A percentile compares a stretch with the other conserved stretches of the same genome.
Conservation (phyloP, 2,113 vertebrate genomes). For the Aspidoscelis tigris region DNA sequence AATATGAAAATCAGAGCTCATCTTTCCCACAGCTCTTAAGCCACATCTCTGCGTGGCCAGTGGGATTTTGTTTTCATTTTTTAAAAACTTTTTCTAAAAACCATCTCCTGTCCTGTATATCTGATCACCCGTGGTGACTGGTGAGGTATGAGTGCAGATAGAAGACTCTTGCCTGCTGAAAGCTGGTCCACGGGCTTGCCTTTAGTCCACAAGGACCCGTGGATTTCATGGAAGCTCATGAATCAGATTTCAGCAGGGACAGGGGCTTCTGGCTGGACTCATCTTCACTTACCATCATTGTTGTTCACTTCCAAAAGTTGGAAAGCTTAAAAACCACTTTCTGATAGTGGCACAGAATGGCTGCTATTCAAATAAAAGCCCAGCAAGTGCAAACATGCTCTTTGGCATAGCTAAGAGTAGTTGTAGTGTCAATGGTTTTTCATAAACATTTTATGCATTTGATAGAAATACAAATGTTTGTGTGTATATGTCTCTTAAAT, state of each 20-base stretch:
- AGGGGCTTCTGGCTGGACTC: no score
- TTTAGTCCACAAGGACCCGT: no score
- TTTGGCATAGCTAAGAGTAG: constrained; percentile 6
- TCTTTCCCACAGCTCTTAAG: constrained; percentile 68
- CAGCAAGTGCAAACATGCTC: not conserved
- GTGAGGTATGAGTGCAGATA: no score
- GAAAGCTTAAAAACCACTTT: constrained; percentile 20
- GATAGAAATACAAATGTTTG: constrained; percentile 74
- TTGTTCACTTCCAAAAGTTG: not conserved
- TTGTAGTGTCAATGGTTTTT: constrained; percentile 74
- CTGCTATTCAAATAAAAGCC: not conserved
- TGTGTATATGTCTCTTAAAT: constrained; percentile 68
- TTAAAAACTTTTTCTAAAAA: not conserved
- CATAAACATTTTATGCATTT: constrained; percentile 83
- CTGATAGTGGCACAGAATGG: not conserved
- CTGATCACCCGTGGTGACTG: not conserved
- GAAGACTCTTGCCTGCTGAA: no score
- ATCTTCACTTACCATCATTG: no score
- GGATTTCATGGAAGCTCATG: no score
- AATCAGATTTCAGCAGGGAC: no score
- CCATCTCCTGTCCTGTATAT: not conserved
- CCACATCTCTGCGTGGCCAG: not conserved
- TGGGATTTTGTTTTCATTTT: not conserved
- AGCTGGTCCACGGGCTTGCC: no score
- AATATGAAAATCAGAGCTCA: constrained; percentile 70